phyloP scores from a whole-genome alignment of 2,113 vertebrate genomes.

The Romanogobio albipinnatus region DNA sequence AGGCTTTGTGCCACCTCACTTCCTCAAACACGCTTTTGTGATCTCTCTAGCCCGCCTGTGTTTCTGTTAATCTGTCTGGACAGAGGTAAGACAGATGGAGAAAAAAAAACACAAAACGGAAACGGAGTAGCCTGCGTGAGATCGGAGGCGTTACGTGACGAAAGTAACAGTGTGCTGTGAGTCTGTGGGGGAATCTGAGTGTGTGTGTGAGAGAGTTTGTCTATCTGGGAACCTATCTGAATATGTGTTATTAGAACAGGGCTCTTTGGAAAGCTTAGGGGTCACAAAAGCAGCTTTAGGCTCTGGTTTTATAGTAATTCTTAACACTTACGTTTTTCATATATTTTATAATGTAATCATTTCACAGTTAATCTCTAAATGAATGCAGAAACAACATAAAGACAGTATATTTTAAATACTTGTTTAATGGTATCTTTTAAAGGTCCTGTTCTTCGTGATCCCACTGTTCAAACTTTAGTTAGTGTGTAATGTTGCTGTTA shows the following conservation, averaged over 20 bases:
- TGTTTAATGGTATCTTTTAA: no score
- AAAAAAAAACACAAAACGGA: constrained; percentile 46
- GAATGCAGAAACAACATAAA: no score
- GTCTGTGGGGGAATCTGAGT: constrained; percentile 33
- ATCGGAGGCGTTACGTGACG: constrained; percentile 47
- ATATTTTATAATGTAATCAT: no score
- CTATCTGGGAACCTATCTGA: constrained; percentile 15
- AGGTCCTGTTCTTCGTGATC: no score
- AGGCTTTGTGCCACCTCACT: background rate
- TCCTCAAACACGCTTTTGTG: constrained; percentile 6
- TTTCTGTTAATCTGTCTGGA: constrained; percentile 23
- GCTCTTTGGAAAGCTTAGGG: background rate
- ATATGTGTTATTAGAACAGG: constrained; percentile 22
- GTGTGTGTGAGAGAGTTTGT: constrained; percentile 13
- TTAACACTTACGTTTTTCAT: no score
- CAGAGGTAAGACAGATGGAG: background rate
- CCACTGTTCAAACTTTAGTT: no score
- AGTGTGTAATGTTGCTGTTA: no score
- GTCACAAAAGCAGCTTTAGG: background rate
- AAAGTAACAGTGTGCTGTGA: constrained; percentile 59
- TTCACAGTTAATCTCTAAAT: no score
- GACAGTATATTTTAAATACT: no score
- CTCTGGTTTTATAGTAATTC: background rate
- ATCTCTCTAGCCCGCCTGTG: constrained; percentile 4
- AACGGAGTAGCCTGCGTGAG: constrained; percentile 46